Percentiles rank a stretch among this genome's conserved stretches.
phyloP scores from a whole-genome alignment of 2,888 invertebrate genomes.

The Rhingia rostrata region DNA sequence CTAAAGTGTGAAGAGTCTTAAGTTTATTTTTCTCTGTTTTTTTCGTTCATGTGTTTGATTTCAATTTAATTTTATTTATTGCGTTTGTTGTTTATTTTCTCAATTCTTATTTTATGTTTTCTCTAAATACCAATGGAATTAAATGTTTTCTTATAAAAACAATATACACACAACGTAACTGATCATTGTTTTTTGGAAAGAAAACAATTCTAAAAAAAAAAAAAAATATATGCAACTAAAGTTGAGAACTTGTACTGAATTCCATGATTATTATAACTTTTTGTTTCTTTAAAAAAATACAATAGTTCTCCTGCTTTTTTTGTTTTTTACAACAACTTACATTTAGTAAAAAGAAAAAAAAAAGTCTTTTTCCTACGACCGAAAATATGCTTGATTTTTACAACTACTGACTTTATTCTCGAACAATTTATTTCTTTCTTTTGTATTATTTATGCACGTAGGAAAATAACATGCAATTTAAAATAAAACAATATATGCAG shows the following conservation, averaged over 20 bases:
- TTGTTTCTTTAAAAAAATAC: background rate
- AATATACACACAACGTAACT: conserved; percentile 27
- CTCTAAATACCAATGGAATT: conserved; percentile 41
- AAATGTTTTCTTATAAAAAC: conserved; percentile 55
- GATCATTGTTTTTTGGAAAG: conserved; percentile 22
- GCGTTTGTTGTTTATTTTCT: conserved; percentile 65
- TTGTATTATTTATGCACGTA: conserved; percentile 59
- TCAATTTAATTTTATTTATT: conserved; percentile 76
- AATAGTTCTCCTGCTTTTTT: conserved; percentile 6
- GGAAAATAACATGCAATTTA: conserved; percentile 53
- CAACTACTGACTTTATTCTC: background rate
- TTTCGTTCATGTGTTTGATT: conserved; percentile 69
- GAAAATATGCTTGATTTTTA: conserved; percentile 57
- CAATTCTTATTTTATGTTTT: conserved; percentile 71
- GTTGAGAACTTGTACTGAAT: conserved; percentile 66
- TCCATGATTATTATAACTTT: conserved; percentile 66
- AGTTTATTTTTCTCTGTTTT: conserved; percentile 44
- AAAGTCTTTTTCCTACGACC: conserved; percentile 57
- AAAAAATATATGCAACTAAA: conserved; percentile 1
- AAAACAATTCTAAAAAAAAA: conserved; percentile 14
- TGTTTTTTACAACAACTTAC: background rate
- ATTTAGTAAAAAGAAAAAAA: background rate
- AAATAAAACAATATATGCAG: conserved; percentile 44
- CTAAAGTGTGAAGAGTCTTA: conserved; percentile 56
- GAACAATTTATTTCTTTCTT: conserved; percentile 14